These are phyloP conservation scores for Poliocrania exsul DNA, from an alignment of 2,797 vertebrate genomes.

Conservation along the genomic window DNA sequence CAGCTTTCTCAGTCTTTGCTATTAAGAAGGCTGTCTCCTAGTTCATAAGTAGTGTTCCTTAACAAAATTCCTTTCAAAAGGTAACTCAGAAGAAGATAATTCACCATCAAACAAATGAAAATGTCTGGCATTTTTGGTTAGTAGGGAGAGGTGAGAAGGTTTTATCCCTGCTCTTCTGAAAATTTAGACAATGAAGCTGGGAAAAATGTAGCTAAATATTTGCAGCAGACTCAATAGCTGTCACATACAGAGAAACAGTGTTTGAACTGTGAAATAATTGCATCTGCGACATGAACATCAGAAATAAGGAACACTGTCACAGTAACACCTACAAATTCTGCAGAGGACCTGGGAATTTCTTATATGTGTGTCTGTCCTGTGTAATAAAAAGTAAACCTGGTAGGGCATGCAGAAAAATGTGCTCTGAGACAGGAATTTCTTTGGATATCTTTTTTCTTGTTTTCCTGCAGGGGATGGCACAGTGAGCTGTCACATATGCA, in stretches of 20 bases:
- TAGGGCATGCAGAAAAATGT: background rate
- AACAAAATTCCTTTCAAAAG: background rate
- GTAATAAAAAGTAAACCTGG: background rate
- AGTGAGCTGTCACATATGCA: background rate
- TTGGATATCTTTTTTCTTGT: background rate
- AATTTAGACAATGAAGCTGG: conserved; percentile 3
- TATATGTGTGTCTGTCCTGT: background rate
- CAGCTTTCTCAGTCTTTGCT: background rate
- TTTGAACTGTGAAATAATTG: conserved; percentile 2
- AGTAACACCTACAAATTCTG: background rate
- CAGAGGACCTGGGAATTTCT: background rate
- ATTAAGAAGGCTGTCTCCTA: background rate
- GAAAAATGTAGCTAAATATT: conserved; percentile 45
- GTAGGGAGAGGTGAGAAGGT: background rate
- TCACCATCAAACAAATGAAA: conserved; percentile 27
- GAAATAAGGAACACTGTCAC: background rate
- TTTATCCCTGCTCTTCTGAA: background rate
- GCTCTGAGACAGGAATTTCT: background rate
- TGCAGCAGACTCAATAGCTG: background rate
- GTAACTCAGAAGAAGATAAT: conserved; percentile 28
- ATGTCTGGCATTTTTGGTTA: background rate
- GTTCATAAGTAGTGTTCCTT: background rate
- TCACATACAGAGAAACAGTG: background rate
- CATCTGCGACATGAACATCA: background rate
- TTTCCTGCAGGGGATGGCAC: background rate